phyloP scores from a whole-genome alignment of 2,113 vertebrate species.

The Stomatorhinus ivindoensis region DNA sequence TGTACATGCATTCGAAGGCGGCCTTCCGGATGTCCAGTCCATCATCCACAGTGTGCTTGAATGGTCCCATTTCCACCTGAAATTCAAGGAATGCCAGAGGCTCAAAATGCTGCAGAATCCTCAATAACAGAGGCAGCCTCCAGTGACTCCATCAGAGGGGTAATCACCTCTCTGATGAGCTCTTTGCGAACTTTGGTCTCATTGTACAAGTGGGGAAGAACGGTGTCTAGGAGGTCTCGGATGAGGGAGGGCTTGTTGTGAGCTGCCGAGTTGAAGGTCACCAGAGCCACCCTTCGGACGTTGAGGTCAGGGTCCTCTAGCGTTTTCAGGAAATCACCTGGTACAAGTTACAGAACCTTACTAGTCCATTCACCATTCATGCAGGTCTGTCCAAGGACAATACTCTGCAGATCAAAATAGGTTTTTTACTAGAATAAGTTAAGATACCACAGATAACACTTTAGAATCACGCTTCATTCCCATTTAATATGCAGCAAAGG shows the following conservation, averaged over 20 bases:
- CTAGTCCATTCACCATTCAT: neutral
- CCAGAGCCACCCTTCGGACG: conserved; percentile 89
- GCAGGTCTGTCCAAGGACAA: neutral
- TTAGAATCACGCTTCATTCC: neutral
- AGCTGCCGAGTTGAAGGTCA: conserved; percentile 95
- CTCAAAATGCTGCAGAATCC: neutral
- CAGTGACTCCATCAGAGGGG: neutral
- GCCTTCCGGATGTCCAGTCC: conserved; percentile 93
- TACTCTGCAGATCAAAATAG: neutral
- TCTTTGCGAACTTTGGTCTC: conserved; percentile 99
- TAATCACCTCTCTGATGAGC: conserved; percentile 85
- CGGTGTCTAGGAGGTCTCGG: conserved; percentile 90
- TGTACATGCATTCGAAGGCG: conserved; percentile 99
- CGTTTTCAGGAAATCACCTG: conserved; percentile 96
- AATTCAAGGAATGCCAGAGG: neutral
- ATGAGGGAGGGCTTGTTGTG: conserved; percentile 97
- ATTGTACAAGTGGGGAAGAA: conserved; percentile 93
- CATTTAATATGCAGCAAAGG: neutral
- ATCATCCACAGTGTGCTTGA: conserved; percentile 97
- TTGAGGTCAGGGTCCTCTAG: conserved; percentile 96
- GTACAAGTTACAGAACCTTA: conserved; percentile 16
- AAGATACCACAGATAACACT: neutral
- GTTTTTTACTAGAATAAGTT: neutral
- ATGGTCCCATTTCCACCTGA: conserved; percentile 98
- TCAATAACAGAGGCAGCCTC: neutral